Evolutionary conservation across 2,797 vertebrate species (phyloP).

Genomic region (Ceryle rudis): DNA sequence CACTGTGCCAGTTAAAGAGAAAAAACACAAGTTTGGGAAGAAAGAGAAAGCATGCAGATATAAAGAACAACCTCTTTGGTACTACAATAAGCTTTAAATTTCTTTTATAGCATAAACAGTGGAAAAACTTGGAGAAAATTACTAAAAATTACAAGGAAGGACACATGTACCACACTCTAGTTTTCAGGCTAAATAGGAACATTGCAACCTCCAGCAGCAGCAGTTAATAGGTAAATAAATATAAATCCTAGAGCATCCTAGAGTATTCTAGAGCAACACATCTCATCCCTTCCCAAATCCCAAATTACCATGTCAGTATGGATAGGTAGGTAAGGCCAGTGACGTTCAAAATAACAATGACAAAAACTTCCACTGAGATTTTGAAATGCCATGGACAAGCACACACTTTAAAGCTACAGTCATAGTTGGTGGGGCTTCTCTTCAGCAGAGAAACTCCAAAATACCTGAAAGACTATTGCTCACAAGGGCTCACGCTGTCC

Average conservation of each 20-base stretch:
- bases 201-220: neutral
- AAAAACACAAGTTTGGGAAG: neutral
- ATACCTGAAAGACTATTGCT: neutral
- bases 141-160: neutral
- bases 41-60: neutral
- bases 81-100: neutral
- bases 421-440: neutral
- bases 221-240: neutral
- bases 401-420: neutral
- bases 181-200: neutral
- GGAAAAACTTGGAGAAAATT: neutral
- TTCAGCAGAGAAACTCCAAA: neutral
- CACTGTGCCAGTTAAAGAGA: neutral
- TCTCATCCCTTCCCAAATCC: neutral
- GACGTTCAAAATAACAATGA: neutral
- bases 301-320: neutral
- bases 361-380: neutral
- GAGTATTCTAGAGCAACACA: neutral
- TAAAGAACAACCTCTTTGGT: neutral
- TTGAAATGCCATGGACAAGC: neutral
- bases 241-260: neutral
- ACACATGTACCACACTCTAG: neutral
- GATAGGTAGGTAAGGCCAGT: neutral
- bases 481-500: neutral
- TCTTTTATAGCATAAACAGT: neutral